Evolutionary conservation across 2,888 invertebrate species (phyloP).

Genomic region (Lottia gigantea): DNA sequence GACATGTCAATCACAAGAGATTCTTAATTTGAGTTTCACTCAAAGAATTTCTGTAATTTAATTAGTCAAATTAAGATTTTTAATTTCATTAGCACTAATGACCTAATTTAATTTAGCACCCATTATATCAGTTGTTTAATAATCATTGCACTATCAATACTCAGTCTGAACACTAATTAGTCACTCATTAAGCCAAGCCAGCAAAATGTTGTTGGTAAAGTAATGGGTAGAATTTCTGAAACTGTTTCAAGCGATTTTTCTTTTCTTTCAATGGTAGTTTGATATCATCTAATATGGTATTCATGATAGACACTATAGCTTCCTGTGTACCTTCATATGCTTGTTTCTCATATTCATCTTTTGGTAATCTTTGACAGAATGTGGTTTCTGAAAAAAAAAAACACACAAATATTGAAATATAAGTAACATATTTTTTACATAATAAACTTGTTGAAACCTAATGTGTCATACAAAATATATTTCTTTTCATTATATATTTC

Average conservation of each 20-base stretch:
- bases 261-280: slow-evolving; percentile 63
- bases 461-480: too few species aligned
- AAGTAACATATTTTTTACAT: neutral
- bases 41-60: too few species aligned
- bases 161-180: too few species aligned
- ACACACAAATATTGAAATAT: neutral
- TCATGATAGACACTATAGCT: slow-evolving; percentile 61
- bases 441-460: neutral
- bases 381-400: slow-evolving; percentile 47
- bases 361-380: slow-evolving; percentile 51
- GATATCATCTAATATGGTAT: slow-evolving; percentile 63
- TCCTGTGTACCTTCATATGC: slow-evolving; percentile 52
- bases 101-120: too few species aligned
- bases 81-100: too few species aligned
- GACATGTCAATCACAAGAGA: too few species aligned
- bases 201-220: slow-evolving; percentile 61
- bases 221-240: slow-evolving; percentile 63
- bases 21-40: too few species aligned
- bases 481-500: too few species aligned
- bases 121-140: too few species aligned
- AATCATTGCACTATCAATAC: too few species aligned
- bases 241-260: slow-evolving; percentile 61
- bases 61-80: too few species aligned
- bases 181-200: slow-evolving; percentile 37
- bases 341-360: slow-evolving; percentile 52